A percentile compares a stretch with the other conserved stretches of the same genome.
Evolutionary conservation across 2,797 vertebrate genomes (phyloP).

Genomic region (Dromococcyx pavoninus): DNA sequence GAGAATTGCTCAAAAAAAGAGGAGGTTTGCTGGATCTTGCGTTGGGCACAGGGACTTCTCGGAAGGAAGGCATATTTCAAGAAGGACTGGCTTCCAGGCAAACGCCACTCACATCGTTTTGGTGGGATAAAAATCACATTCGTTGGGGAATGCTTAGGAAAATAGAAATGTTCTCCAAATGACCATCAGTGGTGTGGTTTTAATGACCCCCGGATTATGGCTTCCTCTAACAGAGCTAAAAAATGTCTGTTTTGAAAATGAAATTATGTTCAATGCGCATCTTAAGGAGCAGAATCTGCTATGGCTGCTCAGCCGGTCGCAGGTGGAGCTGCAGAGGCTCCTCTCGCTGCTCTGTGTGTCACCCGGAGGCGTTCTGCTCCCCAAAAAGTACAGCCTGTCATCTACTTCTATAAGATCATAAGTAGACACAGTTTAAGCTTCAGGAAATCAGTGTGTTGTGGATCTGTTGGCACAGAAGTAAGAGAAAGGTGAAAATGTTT

Average conservation of each 20-base stretch:
- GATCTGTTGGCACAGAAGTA: background rate
- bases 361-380: background rate
- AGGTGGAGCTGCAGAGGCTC: constrained; percentile 40
- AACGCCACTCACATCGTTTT: rapidly evolving
- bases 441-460: background rate
- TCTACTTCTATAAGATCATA: background rate
- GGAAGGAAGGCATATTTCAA: constrained; percentile 64
- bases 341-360: background rate
- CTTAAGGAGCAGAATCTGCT: background rate
- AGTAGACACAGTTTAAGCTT: background rate
- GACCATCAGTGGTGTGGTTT: background rate
- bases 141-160: background rate
- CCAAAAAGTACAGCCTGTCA: background rate
- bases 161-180: background rate
- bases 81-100: background rate
- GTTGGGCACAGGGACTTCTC: background rate
- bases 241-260: background rate
- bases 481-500: background rate
- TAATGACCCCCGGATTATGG: background rate
- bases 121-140: background rate
- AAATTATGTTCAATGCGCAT: background rate
- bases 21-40: background rate
- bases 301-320: constrained; percentile 40
- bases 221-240: background rate
- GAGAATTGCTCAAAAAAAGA: background rate